These are phyloP conservation scores for Cephalopterus ornatus DNA, from an alignment of 2,113 vertebrate species.

Conservation along the genomic window DNA sequence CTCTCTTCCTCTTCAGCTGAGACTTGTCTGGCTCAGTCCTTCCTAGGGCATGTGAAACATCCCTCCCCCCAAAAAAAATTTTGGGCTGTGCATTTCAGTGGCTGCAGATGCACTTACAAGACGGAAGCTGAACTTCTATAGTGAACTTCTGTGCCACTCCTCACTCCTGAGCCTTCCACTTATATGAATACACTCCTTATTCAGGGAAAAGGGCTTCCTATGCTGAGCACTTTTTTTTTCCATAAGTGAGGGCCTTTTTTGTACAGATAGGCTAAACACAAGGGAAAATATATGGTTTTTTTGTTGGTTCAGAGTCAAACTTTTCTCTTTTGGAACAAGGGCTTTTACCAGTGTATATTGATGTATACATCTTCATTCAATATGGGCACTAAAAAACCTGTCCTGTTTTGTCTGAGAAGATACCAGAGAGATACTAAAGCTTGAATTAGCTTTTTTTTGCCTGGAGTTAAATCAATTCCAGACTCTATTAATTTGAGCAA, in stretches of 20 bases:
- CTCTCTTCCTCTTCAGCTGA: background rate
- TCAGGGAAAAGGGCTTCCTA: background rate
- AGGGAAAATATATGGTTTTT: background rate
- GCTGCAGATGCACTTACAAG: accelerated
- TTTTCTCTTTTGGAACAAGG: background rate
- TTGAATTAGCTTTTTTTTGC: background rate
- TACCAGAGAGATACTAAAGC: background rate
- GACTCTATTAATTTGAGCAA: slow-evolving; percentile 35
- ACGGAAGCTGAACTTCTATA: no score
- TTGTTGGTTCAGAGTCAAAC: background rate
- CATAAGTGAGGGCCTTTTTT: background rate
- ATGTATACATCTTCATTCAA: background rate
- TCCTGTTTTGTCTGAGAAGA: background rate
- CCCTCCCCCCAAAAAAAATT: accelerated
- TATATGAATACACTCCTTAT: background rate
- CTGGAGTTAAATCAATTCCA: slow-evolving; percentile 48
- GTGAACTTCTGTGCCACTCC: accelerated
- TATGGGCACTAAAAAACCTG: background rate
- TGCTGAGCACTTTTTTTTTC: background rate
- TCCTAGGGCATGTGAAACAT: background rate
- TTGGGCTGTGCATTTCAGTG: background rate
- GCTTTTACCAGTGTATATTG: background rate
- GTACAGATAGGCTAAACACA: background rate
- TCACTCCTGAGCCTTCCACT: background rate
- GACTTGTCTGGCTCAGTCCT: background rate